A percentile compares a stretch with the other conserved stretches of the same genome.
Evolutionary conservation across 2,113 vertebrate species (phyloP).

Genomic region (Puma concolor): DNA sequence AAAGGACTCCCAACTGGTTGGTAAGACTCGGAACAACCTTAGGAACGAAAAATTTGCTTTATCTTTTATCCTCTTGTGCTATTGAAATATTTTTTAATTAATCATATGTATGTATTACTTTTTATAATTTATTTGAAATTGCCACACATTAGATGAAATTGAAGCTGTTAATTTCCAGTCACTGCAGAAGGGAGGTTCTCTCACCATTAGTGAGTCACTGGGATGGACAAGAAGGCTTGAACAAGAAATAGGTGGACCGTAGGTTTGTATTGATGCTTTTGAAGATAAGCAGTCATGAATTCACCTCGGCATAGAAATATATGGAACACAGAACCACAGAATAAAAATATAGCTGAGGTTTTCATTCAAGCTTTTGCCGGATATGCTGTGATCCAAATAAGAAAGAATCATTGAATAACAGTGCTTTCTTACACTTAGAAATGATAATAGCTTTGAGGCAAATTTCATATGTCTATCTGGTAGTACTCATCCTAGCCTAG

Average conservation of each 20-base stretch:
- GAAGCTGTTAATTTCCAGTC: background rate
- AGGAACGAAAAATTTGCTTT: background rate
- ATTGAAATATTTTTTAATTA: background rate
- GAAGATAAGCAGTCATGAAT: background rate
- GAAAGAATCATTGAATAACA: constrained; percentile 1
- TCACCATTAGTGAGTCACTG: background rate
- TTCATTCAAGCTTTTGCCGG: background rate
- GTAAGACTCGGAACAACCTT: background rate
- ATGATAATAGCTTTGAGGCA: constrained; percentile 37
- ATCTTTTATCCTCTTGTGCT: background rate
- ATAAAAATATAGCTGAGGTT: background rate
- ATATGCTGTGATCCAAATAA: background rate
- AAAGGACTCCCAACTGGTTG: background rate
- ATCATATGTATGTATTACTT: background rate
- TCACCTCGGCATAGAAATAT: background rate
- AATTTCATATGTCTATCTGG: background rate
- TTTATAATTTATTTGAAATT: background rate
- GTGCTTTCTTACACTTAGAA: constrained; percentile 22
- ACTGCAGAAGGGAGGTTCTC: background rate
- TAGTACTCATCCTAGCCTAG: constrained; percentile 38
- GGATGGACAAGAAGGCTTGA: background rate
- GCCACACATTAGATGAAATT: background rate
- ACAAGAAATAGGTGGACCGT: background rate
- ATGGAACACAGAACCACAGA: background rate
- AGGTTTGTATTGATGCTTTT: background rate